A percentile compares a stretch with the other conserved stretches of the same genome.
Evolutionary conservation across 2,888 invertebrate genomes (phyloP).

Genomic region (Caenorhabditis sp.): DNA sequence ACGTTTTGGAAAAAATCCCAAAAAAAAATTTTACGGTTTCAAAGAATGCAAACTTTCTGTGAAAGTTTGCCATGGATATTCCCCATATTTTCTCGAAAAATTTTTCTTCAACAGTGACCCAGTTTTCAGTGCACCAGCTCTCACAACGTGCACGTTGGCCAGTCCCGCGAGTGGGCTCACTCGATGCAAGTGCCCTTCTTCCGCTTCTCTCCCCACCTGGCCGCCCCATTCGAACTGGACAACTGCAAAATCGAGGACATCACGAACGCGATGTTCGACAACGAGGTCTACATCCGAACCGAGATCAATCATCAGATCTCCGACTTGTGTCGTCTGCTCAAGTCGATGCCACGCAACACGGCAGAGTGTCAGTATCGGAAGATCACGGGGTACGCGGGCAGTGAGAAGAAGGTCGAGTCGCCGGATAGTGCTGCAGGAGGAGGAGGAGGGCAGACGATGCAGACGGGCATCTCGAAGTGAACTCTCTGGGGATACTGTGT

Average conservation of each 20-base stretch:
- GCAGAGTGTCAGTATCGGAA: conserved; percentile 35
- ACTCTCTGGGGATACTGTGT: no score
- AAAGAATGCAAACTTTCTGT: no score
- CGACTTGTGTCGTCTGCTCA: conserved; percentile 65
- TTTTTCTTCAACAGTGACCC: no score
- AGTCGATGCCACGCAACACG: conserved; percentile 66
- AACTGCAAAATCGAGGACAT: conserved; percentile 87
- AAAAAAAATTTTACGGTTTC: no score
- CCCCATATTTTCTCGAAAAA: no score
- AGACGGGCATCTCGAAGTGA: no score
- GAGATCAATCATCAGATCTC: conserved; percentile 58
- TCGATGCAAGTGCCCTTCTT: conserved; percentile 91
- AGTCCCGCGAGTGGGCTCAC: conserved; percentile 94
- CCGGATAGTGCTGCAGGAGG: background rate
- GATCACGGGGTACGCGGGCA: conserved; percentile 23
- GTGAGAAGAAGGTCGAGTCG: conserved; percentile 2
- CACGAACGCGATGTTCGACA: conserved; percentile 67
- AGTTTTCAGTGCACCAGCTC: conserved; percentile 64
- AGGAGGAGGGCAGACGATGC: background rate
- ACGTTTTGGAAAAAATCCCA: no score
- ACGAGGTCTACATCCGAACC: conserved; percentile 66
- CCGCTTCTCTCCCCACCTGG: conserved; percentile 90
- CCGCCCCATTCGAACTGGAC: conserved; percentile 92
- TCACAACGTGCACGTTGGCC: conserved; percentile 87
- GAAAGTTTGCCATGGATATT: no score